These are phyloP conservation scores for Fabriciana adippe DNA, from an alignment of 2,888 invertebrate genomes.

Conservation along the genomic window DNA sequence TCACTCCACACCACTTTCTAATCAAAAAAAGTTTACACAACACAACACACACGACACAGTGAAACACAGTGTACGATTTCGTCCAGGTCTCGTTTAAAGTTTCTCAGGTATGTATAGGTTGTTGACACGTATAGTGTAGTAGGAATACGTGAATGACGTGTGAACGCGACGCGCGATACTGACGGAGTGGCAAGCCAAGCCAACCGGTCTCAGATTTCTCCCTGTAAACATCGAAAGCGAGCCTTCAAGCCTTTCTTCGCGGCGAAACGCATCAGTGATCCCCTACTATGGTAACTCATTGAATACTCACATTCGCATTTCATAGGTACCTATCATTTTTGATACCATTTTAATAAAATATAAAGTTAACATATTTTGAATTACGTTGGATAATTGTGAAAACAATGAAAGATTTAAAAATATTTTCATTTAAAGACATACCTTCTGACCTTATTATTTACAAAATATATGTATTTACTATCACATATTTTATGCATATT, in stretches of 20 bases:
- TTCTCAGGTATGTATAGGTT: slow-evolving; percentile 37
- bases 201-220: slow-evolving; percentile 78
- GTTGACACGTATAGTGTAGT: slow-evolving; percentile 33
- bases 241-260: slow-evolving; percentile 75
- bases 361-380: no score
- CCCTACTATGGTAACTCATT: slow-evolving; percentile 55
- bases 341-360: no score
- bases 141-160: slow-evolving; percentile 44
- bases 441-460: no score
- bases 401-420: no score
- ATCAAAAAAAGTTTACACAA: slow-evolving; percentile 39
- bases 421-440: no score
- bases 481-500: neutral
- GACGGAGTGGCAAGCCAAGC: slow-evolving; percentile 43
- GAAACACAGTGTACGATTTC: slow-evolving; percentile 30
- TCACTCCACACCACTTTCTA: slow-evolving; percentile 47
- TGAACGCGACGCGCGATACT: slow-evolving; percentile 59
- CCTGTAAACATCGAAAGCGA: slow-evolving; percentile 80
- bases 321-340: no score
- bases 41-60: slow-evolving; percentile 40
- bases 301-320: slow-evolving; percentile 4
- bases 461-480: neutral
- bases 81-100: slow-evolving; percentile 17
- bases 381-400: no score
- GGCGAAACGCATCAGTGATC: slow-evolving; percentile 61